phyloP scores from a whole-genome alignment of 2,113 vertebrate genomes.

The Antidorcas marsupialis region DNA sequence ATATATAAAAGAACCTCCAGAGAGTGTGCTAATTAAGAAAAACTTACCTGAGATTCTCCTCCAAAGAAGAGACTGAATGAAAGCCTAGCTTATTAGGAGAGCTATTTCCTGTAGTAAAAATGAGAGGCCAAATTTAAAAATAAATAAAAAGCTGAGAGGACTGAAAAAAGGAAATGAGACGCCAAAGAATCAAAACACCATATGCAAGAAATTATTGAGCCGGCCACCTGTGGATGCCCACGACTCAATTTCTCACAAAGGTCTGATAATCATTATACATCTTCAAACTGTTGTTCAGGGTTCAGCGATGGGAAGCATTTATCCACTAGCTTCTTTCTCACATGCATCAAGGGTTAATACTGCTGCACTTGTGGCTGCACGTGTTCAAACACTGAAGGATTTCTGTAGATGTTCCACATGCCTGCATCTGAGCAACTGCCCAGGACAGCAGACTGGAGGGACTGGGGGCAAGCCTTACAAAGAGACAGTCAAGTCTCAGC shows the following conservation, averaged over 20 bases:
- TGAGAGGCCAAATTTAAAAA: neutral
- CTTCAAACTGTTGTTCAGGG: neutral
- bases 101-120: neutral
- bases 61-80: neutral
- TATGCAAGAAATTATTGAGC: neutral
- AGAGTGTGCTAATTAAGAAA: neutral
- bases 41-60: neutral
- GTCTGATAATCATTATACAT: neutral
- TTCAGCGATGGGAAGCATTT: neutral
- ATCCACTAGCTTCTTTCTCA: neutral
- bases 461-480: fast-evolving
- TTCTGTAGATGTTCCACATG: neutral
- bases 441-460: fast-evolving
- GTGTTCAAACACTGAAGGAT: neutral
- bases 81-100: neutral
- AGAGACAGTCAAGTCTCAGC: neutral
- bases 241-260: neutral
- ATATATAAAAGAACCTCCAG: neutral
- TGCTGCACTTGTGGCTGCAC: fast-evolving
- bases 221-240: fast-evolving
- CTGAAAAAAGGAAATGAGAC: neutral
- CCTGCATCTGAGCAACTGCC: neutral
- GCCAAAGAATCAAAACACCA: neutral
- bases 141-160: neutral
- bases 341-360: neutral